Base-by-base conservation (phyloP, 2,797 vertebrate species). In the Gadopsis marmoratus region DNA sequence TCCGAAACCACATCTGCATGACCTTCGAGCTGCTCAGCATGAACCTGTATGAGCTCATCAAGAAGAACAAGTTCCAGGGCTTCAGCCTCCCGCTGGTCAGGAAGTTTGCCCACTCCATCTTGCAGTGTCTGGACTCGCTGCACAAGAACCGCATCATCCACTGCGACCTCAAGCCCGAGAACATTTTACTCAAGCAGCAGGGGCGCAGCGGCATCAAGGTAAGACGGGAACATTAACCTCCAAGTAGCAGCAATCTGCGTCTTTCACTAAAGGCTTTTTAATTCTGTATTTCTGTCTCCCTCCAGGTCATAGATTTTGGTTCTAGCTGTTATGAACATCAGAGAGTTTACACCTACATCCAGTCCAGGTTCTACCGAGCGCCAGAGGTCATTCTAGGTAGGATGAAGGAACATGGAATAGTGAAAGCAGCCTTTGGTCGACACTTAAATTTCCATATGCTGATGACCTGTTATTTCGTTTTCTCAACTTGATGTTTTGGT, bases 41-140 rank as follows among this genome's bases (percentile, higher is more conserved):
- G 98, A 99, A 99, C 95, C 97, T 99, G n/a, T 99, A 99, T 5
- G 98, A 99, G 91, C 95, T 99, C 80, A 99, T 99, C 90, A 99
- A 99, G 95, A 99, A 99, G 94, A 99, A 99, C 88, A 99, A 99
- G 88, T 99, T 99, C 95, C 98, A 99, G 95, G 98, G 98, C 95
- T 99, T 99, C 86, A 99, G 97, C 92, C 96, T 99, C 90, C 98
- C 97, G 79, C 94, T 99, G 93, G 98, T 99, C 89, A 97, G 98
- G 87, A 99, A 99, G 95, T 99, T 99, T 67, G 97, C 97, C 86
- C 98, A 99, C 95, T 99, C 98, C 17, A 99, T 99, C 86, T 94
- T 99, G 58, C 98, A 99, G 95, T 99, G 98, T 94, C 96, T 99
- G 93, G 97, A 99, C 86, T 96, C 96, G 65, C 95, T 99, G 94